These are phyloP conservation scores for Hylomyscus alleni DNA, from an alignment of 2,797 vertebrate genomes.

Conservation along the genomic window DNA sequence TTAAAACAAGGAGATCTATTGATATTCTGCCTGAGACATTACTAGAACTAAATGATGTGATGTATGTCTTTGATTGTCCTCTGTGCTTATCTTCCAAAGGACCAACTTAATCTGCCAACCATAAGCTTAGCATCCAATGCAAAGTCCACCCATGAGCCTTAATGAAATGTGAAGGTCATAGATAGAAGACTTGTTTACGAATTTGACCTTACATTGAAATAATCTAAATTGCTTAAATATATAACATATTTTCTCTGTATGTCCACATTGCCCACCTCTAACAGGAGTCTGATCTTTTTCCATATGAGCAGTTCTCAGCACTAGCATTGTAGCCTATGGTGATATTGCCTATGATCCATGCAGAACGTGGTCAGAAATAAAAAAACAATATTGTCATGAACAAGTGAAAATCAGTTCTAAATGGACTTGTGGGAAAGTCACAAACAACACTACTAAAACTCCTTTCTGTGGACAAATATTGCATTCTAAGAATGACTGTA, in stretches of 20 bases:
- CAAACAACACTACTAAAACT: not conserved
- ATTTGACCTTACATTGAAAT: not conserved
- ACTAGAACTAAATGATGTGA: not conserved
- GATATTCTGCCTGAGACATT: not conserved
- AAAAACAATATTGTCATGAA: not conserved
- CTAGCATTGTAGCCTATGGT: not conserved
- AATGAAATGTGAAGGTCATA: not conserved
- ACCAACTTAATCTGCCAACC: not conserved
- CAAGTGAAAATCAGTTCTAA: not conserved
- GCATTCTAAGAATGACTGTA: not conserved
- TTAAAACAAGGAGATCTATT: not conserved
- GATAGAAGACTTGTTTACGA: rapidly evolving
- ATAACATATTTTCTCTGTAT: not conserved
- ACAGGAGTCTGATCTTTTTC: not conserved
- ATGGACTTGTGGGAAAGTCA: not conserved
- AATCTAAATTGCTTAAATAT: not conserved
- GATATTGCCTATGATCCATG: not conserved
- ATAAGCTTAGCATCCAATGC: not conserved
- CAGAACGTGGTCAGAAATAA: not conserved
- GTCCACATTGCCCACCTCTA: not conserved
- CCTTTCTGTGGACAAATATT: not conserved
- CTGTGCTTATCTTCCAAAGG: not conserved
- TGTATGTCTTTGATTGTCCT: not conserved
- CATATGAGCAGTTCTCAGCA: not conserved
- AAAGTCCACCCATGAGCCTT: not conserved